Evolutionary conservation across 1,140 invertebrate genomes (phyloP), one percentile per base, ranked within the genome.

Genomic region (Odontomachus brunneus): DNA sequence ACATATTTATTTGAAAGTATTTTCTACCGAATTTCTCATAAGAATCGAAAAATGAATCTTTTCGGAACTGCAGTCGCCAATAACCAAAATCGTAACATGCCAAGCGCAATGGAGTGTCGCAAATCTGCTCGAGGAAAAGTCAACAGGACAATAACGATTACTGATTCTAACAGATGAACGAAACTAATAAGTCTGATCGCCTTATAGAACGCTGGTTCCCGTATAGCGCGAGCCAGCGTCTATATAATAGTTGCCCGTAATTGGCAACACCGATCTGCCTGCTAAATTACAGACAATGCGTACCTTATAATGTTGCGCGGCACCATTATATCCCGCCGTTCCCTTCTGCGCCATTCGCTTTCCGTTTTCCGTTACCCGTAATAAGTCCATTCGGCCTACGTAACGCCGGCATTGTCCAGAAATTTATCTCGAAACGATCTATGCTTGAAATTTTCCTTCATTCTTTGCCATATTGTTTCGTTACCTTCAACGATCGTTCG

Each of bases 251-350:
- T 88, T 87, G 83, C 60, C 62, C 67, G 85, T 89, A 90, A 90
- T 90, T 90, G 86, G 78, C 84, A 82, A 65, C 57, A 76, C 72
- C 83, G 78, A 75, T 86, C 89, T 83, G 85, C 80, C 84, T 65
- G 86, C 80, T 89, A 91, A 90, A 89, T 85, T 90, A 76, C 88
- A 66, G 82, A 91, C 89, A 91, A 91, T 90, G 88, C 84, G 44
- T 63, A 76, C 66, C 82, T 82, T 76, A 78, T 81, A 85, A 89
- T 83, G 63, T 89, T 85, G 69, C 51, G 71, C 84, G 65, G 74
- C 71, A 51, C 83, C 57, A 84, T 89, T 87, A 85, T 87, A 80
- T 38, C 44, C 48, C 22, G 63, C 65, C 63, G 38, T 84, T 89
- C 76, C 73, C 85, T 89, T 86, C 72, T 75, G 85, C 84, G 72